phyloP scores from a whole-genome alignment of 2,797 vertebrate genomes.

The Chromis chromis region DNA sequence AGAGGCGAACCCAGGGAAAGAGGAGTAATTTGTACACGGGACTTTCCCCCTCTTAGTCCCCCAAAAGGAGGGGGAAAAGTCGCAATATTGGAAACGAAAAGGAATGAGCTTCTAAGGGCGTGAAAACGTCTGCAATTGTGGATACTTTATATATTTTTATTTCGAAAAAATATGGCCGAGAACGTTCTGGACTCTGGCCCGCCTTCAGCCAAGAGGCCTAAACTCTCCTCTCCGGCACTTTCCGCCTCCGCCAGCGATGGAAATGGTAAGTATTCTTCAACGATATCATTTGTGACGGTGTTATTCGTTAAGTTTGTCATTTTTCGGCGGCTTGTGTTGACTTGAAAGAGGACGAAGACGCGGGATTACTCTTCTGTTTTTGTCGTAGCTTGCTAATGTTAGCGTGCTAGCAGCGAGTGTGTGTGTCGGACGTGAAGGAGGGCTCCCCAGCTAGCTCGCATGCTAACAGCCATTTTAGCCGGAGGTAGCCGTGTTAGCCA shows the following conservation, averaged over 20 bases:
- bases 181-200: conserved; percentile 99
- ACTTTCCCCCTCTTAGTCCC: conserved; percentile 89
- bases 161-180: conserved; percentile 96
- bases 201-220: conserved; percentile 99
- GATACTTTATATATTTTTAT: conserved; percentile 88
- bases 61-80: conserved; percentile 89
- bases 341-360: conserved; percentile 28
- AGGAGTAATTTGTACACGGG: conserved; percentile 87
- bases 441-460: conserved; percentile 68
- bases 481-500: conserved; percentile 70
- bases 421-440: conserved; percentile 73
- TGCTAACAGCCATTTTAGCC: conserved; percentile 79
- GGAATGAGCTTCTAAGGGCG: conserved; percentile 78
- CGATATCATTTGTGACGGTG: conserved; percentile 15
- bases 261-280: conserved; percentile 88
- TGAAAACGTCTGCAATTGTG: conserved; percentile 84
- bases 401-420: conserved; percentile 74
- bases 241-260: conserved; percentile 97
- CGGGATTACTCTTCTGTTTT: conserved; percentile 80
- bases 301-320: conserved; percentile 44
- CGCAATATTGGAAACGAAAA: conserved; percentile 81
- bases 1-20: conserved; percentile 89
- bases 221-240: conserved; percentile 97
- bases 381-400: conserved; percentile 80
- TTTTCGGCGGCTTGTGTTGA: conserved; percentile 32